Base-by-base conservation (phyloP, 2,113 vertebrate genomes). In the Ictidomys tridecemlineatus region DNA sequence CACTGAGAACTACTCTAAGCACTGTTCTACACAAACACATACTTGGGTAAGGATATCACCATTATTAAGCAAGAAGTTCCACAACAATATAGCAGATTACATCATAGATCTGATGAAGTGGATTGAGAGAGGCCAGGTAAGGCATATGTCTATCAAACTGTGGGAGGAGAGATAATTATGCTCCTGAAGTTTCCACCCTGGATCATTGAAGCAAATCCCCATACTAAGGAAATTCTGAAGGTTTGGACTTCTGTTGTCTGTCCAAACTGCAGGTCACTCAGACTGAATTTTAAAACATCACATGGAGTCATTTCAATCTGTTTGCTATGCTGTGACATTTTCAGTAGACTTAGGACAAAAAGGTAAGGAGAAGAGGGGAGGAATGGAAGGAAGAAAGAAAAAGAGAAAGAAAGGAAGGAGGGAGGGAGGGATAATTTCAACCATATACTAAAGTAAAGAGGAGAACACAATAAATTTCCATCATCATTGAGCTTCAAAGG, bases 401-500 rank as follows among this genome's bases (percentile, higher is more conserved):
- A 63, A 61, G 13, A 51, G 39, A 28, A n/a, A n/a, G 61, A 3
- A 12, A 20, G 83, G 42, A 42, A 1, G 83, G 20, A 48, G 28
- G 39, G n/a, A n/a, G 58, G 39, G n/a, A n/a, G 61, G 9, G 8
- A 82, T 77, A 72, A 84, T 78, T 89, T 89, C 74, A 95, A 74
- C 12, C 13, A 26, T n/a, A 74, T 24, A 48, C 8, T 58, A 85
- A 94, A 83, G 45, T 63, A 42, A 30, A 77, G 48, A n/a, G 16
- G 85, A 48, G 32, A 89, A 79, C 63, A 95, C 22, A 63, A 53
- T 63, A 26, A 69, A 78, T 74, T 94, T 51, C 63, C 48, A 86
- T 56, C 5, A 85, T 74, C 69, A 76, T 39, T 65, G 80, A 93
- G 45, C 53, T 85, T 89, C 14, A 58, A 95, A 84, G 76, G 67